Conservation (phyloP, 2,113 vertebrate genomes). For the Myiagra hebetior region DNA sequence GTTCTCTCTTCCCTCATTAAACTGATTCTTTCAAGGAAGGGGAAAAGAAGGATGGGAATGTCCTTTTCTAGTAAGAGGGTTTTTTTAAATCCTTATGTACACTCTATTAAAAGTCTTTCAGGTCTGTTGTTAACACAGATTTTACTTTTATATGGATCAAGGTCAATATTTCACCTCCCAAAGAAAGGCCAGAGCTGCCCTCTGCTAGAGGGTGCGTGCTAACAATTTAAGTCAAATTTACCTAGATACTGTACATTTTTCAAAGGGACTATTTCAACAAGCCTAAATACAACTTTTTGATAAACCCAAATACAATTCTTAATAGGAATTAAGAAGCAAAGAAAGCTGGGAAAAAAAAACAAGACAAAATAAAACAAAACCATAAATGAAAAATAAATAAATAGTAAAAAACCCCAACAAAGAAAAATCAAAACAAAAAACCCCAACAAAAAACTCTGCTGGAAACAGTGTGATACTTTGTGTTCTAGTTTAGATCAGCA, state of each 20-base stretch:
- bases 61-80: not conserved
- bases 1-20: not conserved
- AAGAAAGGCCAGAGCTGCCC: not conserved
- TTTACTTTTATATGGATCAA: not conserved
- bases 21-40: not conserved
- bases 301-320: not conserved
- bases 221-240: not conserved
- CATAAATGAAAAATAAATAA: too few species aligned
- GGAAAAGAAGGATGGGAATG: not conserved
- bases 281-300: not conserved
- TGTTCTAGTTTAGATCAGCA: not conserved
- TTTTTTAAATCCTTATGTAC: not conserved
- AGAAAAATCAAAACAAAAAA: not conserved
- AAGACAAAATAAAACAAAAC: not conserved
- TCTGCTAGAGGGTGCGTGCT: not conserved
- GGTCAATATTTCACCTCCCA: not conserved
- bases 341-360: not conserved
- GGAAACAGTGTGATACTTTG: not conserved
- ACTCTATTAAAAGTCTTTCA: not conserved
- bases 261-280: not conserved
- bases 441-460: accelerated
- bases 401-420: not conserved
- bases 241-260: not conserved
- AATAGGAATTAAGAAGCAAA: not conserved
- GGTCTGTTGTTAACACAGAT: not conserved